Evolutionary conservation across 92 coral and sea anemone species (phyloP).

Genomic region (Paramuricea clavata): DNA sequence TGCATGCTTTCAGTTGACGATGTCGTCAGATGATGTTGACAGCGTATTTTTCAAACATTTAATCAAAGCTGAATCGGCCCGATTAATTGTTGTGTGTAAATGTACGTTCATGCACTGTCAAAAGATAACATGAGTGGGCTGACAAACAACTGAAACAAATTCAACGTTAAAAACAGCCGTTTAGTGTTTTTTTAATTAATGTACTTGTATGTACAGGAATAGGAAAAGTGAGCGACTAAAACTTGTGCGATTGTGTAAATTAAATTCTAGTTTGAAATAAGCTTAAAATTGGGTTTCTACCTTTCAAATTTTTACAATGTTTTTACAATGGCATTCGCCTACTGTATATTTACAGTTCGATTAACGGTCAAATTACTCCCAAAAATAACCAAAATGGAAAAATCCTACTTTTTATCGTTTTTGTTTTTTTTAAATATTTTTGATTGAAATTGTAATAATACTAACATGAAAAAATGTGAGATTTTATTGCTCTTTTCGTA

Average conservation of each 20-base stretch:
- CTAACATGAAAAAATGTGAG: neutral
- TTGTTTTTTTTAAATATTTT: neutral
- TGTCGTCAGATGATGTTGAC: too few relatives aligned
- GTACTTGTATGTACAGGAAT: neutral
- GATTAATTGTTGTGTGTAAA: too few relatives aligned
- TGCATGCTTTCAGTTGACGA: too few relatives aligned
- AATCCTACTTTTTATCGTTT: neutral
- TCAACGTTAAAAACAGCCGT: neutral
- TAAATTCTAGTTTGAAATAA: neutral
- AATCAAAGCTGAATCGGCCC: too few relatives aligned
- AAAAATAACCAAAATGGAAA: neutral
- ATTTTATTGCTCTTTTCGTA: neutral
- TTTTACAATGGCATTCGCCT: neutral
- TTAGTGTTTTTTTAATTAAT: neutral
- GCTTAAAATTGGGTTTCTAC: neutral
- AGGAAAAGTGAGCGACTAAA: neutral
- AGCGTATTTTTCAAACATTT: too few relatives aligned
- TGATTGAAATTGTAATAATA: neutral
- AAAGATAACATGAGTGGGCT: too few relatives aligned
- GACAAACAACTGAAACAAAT: too few relatives aligned
- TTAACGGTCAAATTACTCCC: neutral
- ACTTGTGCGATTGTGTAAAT: neutral
- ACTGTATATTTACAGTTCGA: neutral
- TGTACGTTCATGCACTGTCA: too few relatives aligned
- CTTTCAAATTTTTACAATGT: neutral